These are phyloP conservation scores for Caenorhabditis wallacei DNA, from an alignment of 2,888 invertebrate species.

Conservation along the genomic window DNA sequence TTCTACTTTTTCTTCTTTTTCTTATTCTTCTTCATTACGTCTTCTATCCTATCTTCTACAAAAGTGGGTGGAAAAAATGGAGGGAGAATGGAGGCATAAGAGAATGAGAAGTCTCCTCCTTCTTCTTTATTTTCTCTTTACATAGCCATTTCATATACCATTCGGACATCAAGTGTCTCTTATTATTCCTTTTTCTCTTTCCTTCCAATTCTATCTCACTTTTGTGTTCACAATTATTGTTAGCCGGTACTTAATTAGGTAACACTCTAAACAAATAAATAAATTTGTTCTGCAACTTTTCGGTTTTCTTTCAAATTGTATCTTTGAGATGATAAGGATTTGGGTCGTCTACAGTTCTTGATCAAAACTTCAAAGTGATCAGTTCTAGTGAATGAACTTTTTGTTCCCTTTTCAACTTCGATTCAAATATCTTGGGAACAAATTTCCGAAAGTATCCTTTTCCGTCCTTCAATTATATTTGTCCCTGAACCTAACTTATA, in stretches of 20 bases:
- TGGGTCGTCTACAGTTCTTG: no score
- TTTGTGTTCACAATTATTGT: conserved; percentile 22
- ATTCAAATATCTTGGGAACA: no score
- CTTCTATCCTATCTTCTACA: conserved; percentile 33
- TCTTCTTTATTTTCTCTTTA: conserved; percentile 45
- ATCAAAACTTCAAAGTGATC: no score
- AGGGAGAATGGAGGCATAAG: not conserved
- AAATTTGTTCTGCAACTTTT: no score
- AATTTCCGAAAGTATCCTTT: no score
- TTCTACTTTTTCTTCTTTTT: no score
- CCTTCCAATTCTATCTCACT: conserved; percentile 2
- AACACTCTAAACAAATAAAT: conserved; percentile 32
- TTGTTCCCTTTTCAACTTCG: no score
- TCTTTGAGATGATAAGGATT: no score
- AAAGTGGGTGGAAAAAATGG: conserved; percentile 25
- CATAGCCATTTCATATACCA: conserved; percentile 44
- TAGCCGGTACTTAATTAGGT: conserved; percentile 34
- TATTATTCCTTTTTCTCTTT: conserved; percentile 31
- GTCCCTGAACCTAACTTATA: no score
- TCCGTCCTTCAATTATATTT: no score
- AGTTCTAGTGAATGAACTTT: no score
- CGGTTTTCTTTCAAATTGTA: no score
- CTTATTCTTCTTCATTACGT: conserved; percentile 21
- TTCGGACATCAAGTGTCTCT: conserved; percentile 48
- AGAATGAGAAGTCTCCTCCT: conserved; percentile 29